These are phyloP conservation scores for Brachionus rotundiformis DNA, from an alignment of 1,140 invertebrate genomes.

Conservation along the genomic window DNA sequence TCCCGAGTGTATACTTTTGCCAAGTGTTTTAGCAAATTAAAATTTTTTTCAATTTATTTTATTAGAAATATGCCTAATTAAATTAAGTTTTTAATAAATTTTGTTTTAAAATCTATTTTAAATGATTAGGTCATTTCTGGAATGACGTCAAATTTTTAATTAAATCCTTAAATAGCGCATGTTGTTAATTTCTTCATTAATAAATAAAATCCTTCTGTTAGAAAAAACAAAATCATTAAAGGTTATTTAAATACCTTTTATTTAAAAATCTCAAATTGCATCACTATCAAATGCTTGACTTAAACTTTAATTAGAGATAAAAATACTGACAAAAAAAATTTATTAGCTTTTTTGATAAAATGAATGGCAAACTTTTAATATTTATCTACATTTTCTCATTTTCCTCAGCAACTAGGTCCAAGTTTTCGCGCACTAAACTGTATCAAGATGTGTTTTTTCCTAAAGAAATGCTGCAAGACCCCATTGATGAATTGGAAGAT, in stretches of 20 bases:
- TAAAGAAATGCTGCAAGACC: background rate
- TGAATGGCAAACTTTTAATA: background rate
- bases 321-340: background rate
- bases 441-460: background rate
- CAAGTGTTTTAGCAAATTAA: slow-evolving; percentile 8
- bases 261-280: background rate
- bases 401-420: background rate
- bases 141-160: background rate
- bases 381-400: background rate
- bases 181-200: background rate
- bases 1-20: background rate
- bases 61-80: slow-evolving; percentile 1
- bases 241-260: background rate
- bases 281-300: background rate
- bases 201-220: background rate
- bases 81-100: slow-evolving; percentile 20
- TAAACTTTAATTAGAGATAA: background rate
- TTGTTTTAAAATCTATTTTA: background rate
- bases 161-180: background rate
- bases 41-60: background rate
- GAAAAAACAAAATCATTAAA: background rate
- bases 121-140: background rate
- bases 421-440: background rate
- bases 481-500: background rate
- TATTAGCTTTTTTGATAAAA: background rate